phyloP scores from a whole-genome alignment of 2,113 vertebrate species.

The Merops nubicus region DNA sequence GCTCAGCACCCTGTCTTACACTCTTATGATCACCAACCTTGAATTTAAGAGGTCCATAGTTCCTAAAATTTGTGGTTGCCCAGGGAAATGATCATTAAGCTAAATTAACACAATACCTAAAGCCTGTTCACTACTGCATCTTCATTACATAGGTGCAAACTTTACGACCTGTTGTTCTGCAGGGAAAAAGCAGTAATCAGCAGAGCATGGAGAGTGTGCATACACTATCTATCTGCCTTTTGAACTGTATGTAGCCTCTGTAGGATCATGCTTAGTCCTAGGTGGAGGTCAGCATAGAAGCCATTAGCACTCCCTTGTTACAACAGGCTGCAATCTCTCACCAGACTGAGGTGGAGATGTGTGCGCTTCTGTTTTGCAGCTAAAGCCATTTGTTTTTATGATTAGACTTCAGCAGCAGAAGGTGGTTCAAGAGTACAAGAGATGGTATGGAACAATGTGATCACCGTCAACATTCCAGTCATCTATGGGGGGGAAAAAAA shows the following conservation, averaged over 20 bases:
- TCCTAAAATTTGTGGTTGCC: background rate
- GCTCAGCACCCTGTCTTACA: background rate
- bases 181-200: background rate
- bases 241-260: background rate
- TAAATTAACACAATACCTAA: background rate
- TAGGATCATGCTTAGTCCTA: background rate
- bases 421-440: background rate
- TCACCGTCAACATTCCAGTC: background rate
- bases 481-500: background rate
- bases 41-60: background rate
- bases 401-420: background rate
- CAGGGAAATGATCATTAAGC: background rate
- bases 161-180: background rate
- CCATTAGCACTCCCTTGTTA: background rate
- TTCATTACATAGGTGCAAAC: background rate
- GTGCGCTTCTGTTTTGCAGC: background rate
- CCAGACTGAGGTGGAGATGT: background rate
- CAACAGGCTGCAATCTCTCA: background rate
- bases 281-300: background rate
- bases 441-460: background rate
- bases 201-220: background rate
- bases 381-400: background rate
- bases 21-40: background rate
- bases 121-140: background rate
- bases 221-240: background rate